Evolutionary conservation across 30 jellyfish, hydroid and myxozoan genomes (phyloP), one percentile per base, ranked within the genome.

Genomic region (Pelagia noctiluca): DNA sequence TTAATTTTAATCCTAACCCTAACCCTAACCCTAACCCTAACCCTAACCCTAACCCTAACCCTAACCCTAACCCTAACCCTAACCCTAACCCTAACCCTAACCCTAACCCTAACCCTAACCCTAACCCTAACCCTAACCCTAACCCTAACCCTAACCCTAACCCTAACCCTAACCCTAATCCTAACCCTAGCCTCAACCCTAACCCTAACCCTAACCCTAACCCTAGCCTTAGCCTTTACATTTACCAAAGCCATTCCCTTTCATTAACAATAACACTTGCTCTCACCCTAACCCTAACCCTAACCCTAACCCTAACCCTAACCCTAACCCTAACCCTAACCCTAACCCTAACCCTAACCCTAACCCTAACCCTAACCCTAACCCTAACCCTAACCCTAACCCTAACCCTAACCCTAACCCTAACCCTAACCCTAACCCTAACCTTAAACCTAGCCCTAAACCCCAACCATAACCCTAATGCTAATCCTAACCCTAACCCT

Each of bases 401-500:
- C 57, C 16, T 5, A 42, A 8, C 57, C 57, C 63, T 29, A 31
- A 31, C 81, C 81, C 63, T 29, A 68, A 31, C 81, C 81, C 35
- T 30, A 68, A 62, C 81, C 81, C 35, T 30, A 68, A 62, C 81
- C 81, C 35, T 30, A 68, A 62, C 81, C 81, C 35, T 30, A 68
- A 62, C 81, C 81, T 68, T 30, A 68, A 62, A 62, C 81, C 35
- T 30, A 68, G 63, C 81, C 81, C 35, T 30, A 68, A 68, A 68
- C 81, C 81, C 81, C 35, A 68, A 68, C 81, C 81, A 62, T 68
- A 68, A 68, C 81, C 81, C 81, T 68, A 68, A 68, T 63, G 63
- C 81, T 68, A 42, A 42, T 16, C 57, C 57, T 42, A 42, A 42
- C 57, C 57, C 57, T 42, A 42, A 42, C 57, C 57, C 57, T 42